Evolutionary conservation across 2,113 vertebrate species (phyloP), one percentile per base, ranked within the genome.

Genomic region (Penelope pileata): DNA sequence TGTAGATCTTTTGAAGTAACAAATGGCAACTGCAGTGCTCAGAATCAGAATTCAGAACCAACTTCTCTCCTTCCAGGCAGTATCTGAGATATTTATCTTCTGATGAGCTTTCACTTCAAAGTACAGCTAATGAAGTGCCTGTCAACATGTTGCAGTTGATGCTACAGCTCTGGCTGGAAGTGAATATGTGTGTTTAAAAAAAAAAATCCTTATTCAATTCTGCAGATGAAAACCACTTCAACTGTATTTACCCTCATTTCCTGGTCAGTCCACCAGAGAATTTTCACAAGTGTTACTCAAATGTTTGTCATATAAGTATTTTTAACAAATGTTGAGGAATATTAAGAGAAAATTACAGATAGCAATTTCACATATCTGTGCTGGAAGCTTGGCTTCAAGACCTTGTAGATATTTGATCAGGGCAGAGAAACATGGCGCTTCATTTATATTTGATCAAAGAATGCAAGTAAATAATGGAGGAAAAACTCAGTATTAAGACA

Each of bases 61-160:
- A 36, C 53, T 53, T n/a, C 70, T 67, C 72, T 54, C 45, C n/a
- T 95, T 85, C 40, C 74, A 93, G 58, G 53, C 70, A 92, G 13
- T 15, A 77, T 87, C n/a, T 94, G 48, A 69, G 89, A 83, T 63
- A 50, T 79, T 78, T 66, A 45, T 63, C 82, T 51, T 70, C 68
- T 68, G 56, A 91, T 86, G 79, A 86, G 90, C 90, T 95, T 91
- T 94, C 63, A 86, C 85, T 96, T 97, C 93, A 95, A 94, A 97
- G 93, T 43, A 56, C 74, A 94, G 68, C 38, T 81, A 95, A 96
- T 83, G 68, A 94, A 75, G 85, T 81, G 79, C 76, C 50, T 94
- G 87, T 94, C 91, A 91, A 45, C 75, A 63, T 27, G 5, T 5
- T 64, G 82, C 85, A 86, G 43, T 30, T 66, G 72, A 45, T 69